A percentile compares a stretch with the other conserved stretches of the same genome.
These are phyloP conservation scores for Brachionus sp. DNA, from an alignment of 1,140 invertebrate species.

Conservation along the genomic window DNA sequence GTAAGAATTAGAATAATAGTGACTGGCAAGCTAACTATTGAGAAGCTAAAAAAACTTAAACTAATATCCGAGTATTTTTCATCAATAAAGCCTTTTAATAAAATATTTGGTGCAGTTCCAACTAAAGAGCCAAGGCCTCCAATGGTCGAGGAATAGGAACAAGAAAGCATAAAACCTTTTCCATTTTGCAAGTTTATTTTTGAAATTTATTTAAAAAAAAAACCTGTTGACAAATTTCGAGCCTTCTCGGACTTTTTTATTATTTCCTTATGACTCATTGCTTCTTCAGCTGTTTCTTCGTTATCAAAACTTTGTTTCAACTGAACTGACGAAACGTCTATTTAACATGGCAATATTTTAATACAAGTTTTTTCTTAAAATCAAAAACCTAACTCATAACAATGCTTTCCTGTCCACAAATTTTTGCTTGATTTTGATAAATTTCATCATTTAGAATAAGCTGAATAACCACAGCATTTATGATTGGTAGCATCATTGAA, in stretches of 20 bases:
- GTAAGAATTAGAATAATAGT: not conserved
- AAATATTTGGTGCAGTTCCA: constrained; percentile 78
- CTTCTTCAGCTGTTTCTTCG: not conserved
- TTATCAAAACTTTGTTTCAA: not conserved
- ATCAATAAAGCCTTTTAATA: constrained; percentile 72
- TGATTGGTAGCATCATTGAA: constrained; percentile 60
- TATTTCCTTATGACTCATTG: not conserved
- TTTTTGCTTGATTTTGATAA: not conserved
- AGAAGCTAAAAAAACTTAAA: constrained; percentile 33
- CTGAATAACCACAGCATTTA: constrained; percentile 34
- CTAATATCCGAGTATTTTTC: constrained; percentile 1
- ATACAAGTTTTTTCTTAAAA: not conserved
- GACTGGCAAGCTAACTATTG: not conserved
- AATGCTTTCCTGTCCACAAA: not conserved
- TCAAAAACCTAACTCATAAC: not conserved
- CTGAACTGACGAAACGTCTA: not conserved
- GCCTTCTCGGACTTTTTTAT: not conserved
- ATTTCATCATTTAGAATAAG: constrained; percentile 3
- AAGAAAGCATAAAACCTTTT: constrained; percentile 15
- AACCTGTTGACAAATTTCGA: not conserved
- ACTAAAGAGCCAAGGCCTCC: constrained; percentile 77
- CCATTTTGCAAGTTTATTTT: not conserved
- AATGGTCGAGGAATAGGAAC: constrained; percentile 70
- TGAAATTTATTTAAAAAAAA: not conserved
- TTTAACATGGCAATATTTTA: not conserved